A percentile compares a stretch with the other conserved stretches of the same genome.
Conservation (phyloP, 2,888 invertebrate genomes). For the Taenaris catops region DNA sequence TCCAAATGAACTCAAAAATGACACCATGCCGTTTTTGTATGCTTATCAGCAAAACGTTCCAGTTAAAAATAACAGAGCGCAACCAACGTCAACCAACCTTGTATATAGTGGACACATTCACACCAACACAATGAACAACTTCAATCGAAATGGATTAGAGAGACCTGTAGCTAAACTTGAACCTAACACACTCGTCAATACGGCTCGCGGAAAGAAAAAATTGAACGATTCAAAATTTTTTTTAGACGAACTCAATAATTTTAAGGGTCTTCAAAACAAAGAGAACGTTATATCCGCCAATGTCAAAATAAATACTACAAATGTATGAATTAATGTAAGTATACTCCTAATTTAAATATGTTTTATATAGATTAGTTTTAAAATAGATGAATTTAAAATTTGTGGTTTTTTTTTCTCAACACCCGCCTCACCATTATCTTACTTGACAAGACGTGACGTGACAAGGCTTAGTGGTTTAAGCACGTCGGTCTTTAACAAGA, state of each 20-base stretch:
- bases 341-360: too few relatives aligned
- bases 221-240: constrained; percentile 23
- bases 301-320: constrained; percentile 18
- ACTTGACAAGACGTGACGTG: too few relatives aligned
- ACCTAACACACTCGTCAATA: not conserved
- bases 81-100: constrained; percentile 12
- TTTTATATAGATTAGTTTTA: too few relatives aligned
- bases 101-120: constrained; percentile 25
- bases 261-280: constrained; percentile 5
- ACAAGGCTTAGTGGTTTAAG: too few relatives aligned
- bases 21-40: constrained; percentile 24
- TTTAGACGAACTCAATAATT: constrained; percentile 22
- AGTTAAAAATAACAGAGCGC: constrained; percentile 8
- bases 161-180: constrained; percentile 8
- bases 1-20: constrained; percentile 15
- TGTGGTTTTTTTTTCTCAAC: too few relatives aligned
- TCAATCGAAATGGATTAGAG: constrained; percentile 8
- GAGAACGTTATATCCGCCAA: constrained; percentile 13
- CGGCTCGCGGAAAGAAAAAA: constrained; percentile 4
- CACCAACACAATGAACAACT: constrained; percentile 12
- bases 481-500: too few relatives aligned
- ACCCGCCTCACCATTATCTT: too few relatives aligned
- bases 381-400: too few relatives aligned
- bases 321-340: constrained; percentile 3
- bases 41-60: constrained; percentile 22